Evolutionary conservation across 1,140 invertebrate genomes (phyloP).

Genomic region (Sitobion miscanthi): DNA sequence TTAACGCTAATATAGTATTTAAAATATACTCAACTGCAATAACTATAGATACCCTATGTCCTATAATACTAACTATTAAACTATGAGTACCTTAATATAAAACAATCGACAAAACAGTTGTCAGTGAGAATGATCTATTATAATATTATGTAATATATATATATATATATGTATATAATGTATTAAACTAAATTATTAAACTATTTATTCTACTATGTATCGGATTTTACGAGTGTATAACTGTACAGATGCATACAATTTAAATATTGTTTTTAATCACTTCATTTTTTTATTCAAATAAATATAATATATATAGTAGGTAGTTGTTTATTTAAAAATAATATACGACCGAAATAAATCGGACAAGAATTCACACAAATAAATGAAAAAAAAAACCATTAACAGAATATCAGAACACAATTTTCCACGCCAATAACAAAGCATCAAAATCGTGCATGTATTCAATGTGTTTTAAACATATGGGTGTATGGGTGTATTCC

Average conservation of each 20-base stretch:
- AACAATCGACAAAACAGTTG: not conserved
- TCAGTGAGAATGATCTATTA: no score
- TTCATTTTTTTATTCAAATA: not conserved
- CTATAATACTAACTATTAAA: not conserved
- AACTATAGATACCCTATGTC: not conserved
- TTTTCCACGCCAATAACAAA: not conserved
- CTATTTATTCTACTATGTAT: not conserved
- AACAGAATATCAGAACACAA: not conserved
- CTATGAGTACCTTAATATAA: not conserved
- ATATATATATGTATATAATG: not conserved
- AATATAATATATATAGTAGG: not conserved
- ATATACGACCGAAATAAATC: not conserved
- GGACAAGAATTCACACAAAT: not conserved
- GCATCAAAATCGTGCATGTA: not conserved
- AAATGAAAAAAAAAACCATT: not conserved
- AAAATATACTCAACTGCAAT: not conserved
- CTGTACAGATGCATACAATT: not conserved
- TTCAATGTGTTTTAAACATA: slow-evolving; percentile 23
- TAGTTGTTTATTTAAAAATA: not conserved
- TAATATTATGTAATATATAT: not conserved
- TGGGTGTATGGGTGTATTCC: not conserved
- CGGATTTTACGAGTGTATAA: not conserved
- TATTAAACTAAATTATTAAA: not conserved
- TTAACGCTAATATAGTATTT: not conserved
- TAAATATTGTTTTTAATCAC: not conserved